A percentile compares a stretch with the other conserved stretches of the same genome.
phyloP scores from a whole-genome alignment of 2,797 vertebrate species.

The Philypnodon macrostomus region DNA sequence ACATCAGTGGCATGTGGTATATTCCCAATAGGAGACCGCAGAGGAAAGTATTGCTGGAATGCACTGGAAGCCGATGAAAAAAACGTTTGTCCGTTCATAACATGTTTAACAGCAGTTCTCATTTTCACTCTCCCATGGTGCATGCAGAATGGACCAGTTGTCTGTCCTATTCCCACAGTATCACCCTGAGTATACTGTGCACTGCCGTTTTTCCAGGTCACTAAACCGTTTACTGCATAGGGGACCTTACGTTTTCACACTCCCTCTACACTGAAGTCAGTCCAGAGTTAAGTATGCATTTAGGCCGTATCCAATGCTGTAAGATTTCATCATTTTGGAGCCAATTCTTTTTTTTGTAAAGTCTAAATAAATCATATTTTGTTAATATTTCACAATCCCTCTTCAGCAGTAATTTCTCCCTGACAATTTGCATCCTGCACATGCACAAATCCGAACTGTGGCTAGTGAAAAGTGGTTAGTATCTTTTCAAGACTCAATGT shows the following conservation, averaged over 20 bases:
- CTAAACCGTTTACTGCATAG: slow-evolving; percentile 8
- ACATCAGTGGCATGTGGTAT: slow-evolving; percentile 4
- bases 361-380: too few relatives aligned
- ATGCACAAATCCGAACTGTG: too few relatives aligned
- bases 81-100: slow-evolving; percentile 10
- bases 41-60: slow-evolving; percentile 47
- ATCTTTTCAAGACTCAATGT: too few relatives aligned
- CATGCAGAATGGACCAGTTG: slow-evolving; percentile 14
- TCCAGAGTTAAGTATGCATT: neutral
- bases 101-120: slow-evolving; percentile 7
- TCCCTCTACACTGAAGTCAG: too few relatives aligned
- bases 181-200: slow-evolving; percentile 1
- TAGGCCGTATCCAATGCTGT: neutral
- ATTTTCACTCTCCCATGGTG: neutral
- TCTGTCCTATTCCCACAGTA: slow-evolving; percentile 8
- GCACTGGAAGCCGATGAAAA: slow-evolving; percentile 15
- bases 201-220: slow-evolving; percentile 34
- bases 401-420: too few relatives aligned
- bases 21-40: slow-evolving; percentile 11
- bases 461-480: too few relatives aligned
- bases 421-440: too few relatives aligned
- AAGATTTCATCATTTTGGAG: too few relatives aligned
- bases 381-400: too few relatives aligned
- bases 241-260: slow-evolving; percentile 1
- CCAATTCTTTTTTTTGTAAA: too few relatives aligned